Percentiles rank a stretch among this genome's conserved stretches.
Conservation (phyloP, 2,113 vertebrate genomes). For the Malurus alboscapulatus region DNA sequence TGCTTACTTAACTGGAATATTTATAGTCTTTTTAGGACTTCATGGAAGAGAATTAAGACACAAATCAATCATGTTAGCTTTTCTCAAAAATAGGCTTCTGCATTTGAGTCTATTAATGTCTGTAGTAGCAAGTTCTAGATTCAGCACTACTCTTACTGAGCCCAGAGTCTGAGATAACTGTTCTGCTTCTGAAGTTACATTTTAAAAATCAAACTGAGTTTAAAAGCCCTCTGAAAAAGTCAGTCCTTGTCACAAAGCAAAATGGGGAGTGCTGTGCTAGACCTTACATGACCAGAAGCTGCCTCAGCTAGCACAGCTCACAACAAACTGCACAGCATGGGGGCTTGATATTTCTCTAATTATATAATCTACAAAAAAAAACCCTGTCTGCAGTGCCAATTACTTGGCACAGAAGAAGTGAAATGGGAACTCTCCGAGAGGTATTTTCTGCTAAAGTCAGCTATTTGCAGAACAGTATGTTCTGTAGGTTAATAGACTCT, state of each 20-base stretch:
- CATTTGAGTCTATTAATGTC: neutral
- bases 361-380: slow-evolving; percentile 21
- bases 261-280: neutral
- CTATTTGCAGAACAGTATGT: slow-evolving; percentile 31
- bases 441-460: slow-evolving; percentile 53
- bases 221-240: neutral
- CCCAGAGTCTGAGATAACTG: neutral
- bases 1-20: slow-evolving; percentile 4
- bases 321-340: slow-evolving; percentile 29
- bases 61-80: neutral
- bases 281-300: neutral
- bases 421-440: slow-evolving; percentile 36
- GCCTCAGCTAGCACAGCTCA: neutral
- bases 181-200: too few relatives aligned
- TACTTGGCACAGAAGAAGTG: slow-evolving; percentile 38
- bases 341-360: slow-evolving; percentile 47
- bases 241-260: neutral
- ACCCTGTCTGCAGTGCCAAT: slow-evolving; percentile 23
- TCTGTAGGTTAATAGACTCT: slow-evolving; percentile 47
- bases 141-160: neutral
- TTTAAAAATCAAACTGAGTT: neutral
- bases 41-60: neutral
- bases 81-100: neutral
- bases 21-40: neutral
- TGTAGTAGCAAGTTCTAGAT: neutral